Conservation (phyloP, 1,140 invertebrate genomes). For the Saccostrea echinata region DNA sequence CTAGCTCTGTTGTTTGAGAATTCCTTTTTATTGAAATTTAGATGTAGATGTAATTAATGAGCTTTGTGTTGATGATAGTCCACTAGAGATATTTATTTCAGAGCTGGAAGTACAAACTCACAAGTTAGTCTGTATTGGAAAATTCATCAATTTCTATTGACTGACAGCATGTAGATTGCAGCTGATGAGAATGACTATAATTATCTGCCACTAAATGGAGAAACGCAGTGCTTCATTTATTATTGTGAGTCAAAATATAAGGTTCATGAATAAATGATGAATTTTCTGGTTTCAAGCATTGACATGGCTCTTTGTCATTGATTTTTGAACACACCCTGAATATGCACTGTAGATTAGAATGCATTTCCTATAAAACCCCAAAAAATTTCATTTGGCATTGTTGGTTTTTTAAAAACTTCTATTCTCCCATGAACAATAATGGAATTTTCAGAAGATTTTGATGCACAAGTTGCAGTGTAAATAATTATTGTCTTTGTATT, state of each 20-base stretch:
- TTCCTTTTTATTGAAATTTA: not conserved
- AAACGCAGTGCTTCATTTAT: not conserved
- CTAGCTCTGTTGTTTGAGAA: no score
- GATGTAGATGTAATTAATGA: not conserved
- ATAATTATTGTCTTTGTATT: constrained; percentile 24
- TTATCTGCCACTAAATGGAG: constrained; percentile 16
- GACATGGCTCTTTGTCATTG: constrained; percentile 25
- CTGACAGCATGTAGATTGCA: constrained; percentile 9
- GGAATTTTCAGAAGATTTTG: not conserved
- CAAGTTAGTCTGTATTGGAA: not conserved
- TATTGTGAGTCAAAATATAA: constrained; percentile 38
- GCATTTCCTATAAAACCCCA: not conserved
- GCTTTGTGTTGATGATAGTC: not conserved
- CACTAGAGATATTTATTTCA: not conserved
- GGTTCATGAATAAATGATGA: constrained; percentile 39
- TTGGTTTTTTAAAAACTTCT: not conserved
- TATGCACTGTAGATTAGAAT: not conserved
- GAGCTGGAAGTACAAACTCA: not conserved
- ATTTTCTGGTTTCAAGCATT: constrained; percentile 9
- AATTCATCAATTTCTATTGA: constrained; percentile 10
- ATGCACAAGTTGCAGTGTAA: not conserved
- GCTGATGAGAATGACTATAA: not conserved
- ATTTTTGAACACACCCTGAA: constrained; percentile 10
- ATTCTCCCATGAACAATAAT: not conserved
- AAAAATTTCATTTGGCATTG: not conserved